phyloP scores from a whole-genome alignment of 2,888 invertebrate genomes.

The Mechanitis mazaeus region DNA sequence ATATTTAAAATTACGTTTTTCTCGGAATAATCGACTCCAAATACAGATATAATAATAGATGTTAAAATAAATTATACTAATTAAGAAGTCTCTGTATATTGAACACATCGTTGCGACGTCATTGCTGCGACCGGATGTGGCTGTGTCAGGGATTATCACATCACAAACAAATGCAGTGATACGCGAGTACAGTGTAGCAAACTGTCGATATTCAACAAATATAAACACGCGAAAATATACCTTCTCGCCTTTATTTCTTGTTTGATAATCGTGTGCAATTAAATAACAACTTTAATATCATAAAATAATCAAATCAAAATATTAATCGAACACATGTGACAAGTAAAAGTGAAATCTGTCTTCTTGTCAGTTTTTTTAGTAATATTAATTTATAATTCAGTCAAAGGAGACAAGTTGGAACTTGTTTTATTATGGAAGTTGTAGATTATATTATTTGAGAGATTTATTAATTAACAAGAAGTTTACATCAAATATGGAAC shows the following conservation, averaged over 20 bases:
- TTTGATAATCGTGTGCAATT: neutral
- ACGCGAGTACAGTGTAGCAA: neutral
- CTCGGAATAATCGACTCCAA: neutral
- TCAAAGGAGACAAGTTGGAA: conserved; percentile 10
- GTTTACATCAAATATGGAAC: too few relatives aligned
- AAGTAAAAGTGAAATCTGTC: conserved; percentile 51
- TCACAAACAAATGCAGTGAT: conserved; percentile 14
- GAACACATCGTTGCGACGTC: conserved; percentile 17
- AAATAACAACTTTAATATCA: neutral
- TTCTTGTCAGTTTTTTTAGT: conserved; percentile 18
- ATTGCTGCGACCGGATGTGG: conserved; percentile 40
- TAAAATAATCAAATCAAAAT: conserved; percentile 21
- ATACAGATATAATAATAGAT: conserved; percentile 2
- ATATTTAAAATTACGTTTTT: neutral
- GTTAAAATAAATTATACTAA: conserved; percentile 11
- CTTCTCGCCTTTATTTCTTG: neutral
- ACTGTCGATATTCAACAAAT: neutral
- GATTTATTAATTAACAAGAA: too few relatives aligned
- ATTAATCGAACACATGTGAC: conserved; percentile 43
- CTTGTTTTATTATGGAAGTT: neutral
- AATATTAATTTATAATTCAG: conserved; percentile 12
- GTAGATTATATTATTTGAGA: too few relatives aligned
- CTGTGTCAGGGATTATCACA: conserved; percentile 45
- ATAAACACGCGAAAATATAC: conserved; percentile 9
- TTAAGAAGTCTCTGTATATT: conserved; percentile 13